A percentile compares a stretch with the other conserved stretches of the same genome.
phyloP scores from a whole-genome alignment of 2,113 vertebrate species.

The Perccottus glenii region DNA sequence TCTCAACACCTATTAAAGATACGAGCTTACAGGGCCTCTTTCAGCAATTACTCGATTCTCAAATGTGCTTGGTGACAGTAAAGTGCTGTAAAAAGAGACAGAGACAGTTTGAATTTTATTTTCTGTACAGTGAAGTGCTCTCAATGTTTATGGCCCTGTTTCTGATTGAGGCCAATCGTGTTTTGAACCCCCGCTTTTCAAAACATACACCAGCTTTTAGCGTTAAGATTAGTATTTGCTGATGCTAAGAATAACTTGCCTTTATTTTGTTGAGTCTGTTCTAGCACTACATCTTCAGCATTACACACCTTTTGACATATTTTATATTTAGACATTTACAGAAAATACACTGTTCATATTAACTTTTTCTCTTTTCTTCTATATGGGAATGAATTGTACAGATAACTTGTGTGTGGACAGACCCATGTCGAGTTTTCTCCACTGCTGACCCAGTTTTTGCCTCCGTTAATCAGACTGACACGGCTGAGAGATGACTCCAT shows the following conservation, averaged over 20 bases:
- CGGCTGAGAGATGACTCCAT: slow-evolving; percentile 49
- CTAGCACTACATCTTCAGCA: not conserved
- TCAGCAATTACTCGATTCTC: not conserved
- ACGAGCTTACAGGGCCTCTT: slow-evolving; percentile 2
- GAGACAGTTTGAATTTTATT: not conserved
- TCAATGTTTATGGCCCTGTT: not conserved
- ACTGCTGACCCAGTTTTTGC: slow-evolving; percentile 69
- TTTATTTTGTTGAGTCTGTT: not conserved
- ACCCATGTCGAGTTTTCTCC: slow-evolving; percentile 69
- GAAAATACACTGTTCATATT: slow-evolving; percentile 7
- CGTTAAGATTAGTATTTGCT: slow-evolving; percentile 11
- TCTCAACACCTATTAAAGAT: slow-evolving; percentile 30
- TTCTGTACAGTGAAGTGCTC: slow-evolving; percentile 11
- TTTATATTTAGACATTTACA: slow-evolving; percentile 6
- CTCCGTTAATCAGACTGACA: slow-evolving; percentile 48
- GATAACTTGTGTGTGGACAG: slow-evolving; percentile 63
- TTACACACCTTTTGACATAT: not conserved
- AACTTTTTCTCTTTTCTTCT: slow-evolving; percentile 41
- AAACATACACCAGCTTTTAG: not conserved
- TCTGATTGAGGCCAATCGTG: slow-evolving; percentile 3
- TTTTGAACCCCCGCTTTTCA: slow-evolving; percentile 15
- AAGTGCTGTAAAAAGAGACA: not conserved
- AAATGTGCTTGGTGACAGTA: slow-evolving; percentile 10
- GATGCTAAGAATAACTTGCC: slow-evolving; percentile 28
- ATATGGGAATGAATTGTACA: slow-evolving; percentile 37